Evolutionary conservation across 1,140 invertebrate genomes (phyloP).

Genomic region (Panagrolaimus sp.): DNA sequence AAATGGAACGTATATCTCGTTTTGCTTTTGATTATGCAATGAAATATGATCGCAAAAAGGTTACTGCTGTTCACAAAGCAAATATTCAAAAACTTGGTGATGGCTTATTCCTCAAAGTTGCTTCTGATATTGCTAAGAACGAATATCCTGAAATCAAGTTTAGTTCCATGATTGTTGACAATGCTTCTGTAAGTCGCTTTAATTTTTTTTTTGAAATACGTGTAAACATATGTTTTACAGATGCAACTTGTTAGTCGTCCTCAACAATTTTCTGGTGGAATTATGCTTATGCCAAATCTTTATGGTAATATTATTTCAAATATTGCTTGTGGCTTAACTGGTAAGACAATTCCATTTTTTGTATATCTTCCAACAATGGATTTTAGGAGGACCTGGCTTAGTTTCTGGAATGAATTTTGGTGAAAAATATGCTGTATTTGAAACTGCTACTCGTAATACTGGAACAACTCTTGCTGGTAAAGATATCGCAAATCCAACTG

Average conservation of each 20-base stretch:
- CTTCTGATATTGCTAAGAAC: conserved; percentile 21
- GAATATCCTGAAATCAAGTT: conserved; percentile 32
- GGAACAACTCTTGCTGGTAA: conserved; percentile 85
- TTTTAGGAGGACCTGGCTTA: conserved; percentile 91
- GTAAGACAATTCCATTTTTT: too few relatives aligned
- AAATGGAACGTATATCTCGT: conserved; percentile 84
- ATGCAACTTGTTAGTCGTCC: conserved; percentile 44
- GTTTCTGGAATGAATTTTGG: conserved; percentile 91
- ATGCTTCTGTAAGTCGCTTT: conserved; percentile 17
- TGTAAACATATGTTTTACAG: conserved; percentile 12
- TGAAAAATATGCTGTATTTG: conserved; percentile 65
- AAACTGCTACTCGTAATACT: conserved; percentile 80
- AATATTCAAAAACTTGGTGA: conserved; percentile 70
- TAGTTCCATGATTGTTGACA: conserved; percentile 45
- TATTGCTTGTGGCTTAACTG: conserved; percentile 75
- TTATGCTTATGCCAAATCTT: conserved; percentile 45
- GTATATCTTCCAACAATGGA: too few relatives aligned
- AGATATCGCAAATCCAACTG: conserved; percentile 86
- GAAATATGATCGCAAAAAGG: conserved; percentile 78
- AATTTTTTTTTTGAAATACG: conserved; percentile 31
- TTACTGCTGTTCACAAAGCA: conserved; percentile 96
- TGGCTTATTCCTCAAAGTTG: conserved; percentile 53
- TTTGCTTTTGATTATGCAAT: conserved; percentile 94
- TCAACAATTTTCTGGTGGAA: conserved; percentile 44
- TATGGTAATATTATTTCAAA: conserved; percentile 82